Evolutionary conservation across 1,140 invertebrate species (phyloP).

Genomic region (Mamestra configurata): DNA sequence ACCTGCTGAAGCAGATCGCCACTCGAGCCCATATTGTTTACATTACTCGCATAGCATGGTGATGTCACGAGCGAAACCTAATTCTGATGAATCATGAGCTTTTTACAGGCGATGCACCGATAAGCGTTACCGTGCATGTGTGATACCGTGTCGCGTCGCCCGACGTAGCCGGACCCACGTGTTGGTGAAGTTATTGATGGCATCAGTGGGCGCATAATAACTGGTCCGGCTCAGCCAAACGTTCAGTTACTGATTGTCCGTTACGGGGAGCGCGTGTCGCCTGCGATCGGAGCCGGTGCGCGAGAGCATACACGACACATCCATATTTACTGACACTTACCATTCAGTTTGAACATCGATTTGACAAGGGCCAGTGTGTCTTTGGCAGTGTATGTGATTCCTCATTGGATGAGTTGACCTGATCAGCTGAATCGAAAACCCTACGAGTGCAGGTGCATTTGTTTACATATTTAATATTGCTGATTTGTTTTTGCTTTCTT

Average conservation of each 20-base stretch:
- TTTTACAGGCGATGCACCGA: constrained; percentile 84
- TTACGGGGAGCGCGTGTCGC: constrained; percentile 76
- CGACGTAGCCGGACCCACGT: constrained; percentile 78
- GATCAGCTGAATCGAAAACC: constrained; percentile 68
- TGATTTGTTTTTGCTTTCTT: constrained; percentile 50
- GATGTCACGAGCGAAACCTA: constrained; percentile 82
- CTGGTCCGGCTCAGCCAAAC: constrained; percentile 74
- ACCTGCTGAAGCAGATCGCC: constrained; percentile 44
- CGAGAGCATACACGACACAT: constrained; percentile 76
- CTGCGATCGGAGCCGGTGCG: constrained; percentile 67
- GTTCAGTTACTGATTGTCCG: constrained; percentile 83
- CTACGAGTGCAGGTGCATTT: constrained; percentile 80
- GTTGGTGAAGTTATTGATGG: constrained; percentile 82
- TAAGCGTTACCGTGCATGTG: constrained; percentile 75
- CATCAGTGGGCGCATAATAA: constrained; percentile 85
- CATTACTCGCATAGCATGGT: constrained; percentile 66
- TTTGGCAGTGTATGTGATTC: constrained; percentile 70
- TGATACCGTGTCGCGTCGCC: constrained; percentile 71
- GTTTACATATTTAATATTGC: constrained; percentile 53
- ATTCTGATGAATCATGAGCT: constrained; percentile 84
- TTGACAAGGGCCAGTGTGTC: constrained; percentile 68
- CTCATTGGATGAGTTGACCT: constrained; percentile 67
- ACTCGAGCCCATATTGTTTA: constrained; percentile 51
- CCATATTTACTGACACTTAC: constrained; percentile 62
- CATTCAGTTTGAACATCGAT: constrained; percentile 61